Conservation (phyloP, 1,140 invertebrate species). For the Drosophila bocqueti region DNA sequence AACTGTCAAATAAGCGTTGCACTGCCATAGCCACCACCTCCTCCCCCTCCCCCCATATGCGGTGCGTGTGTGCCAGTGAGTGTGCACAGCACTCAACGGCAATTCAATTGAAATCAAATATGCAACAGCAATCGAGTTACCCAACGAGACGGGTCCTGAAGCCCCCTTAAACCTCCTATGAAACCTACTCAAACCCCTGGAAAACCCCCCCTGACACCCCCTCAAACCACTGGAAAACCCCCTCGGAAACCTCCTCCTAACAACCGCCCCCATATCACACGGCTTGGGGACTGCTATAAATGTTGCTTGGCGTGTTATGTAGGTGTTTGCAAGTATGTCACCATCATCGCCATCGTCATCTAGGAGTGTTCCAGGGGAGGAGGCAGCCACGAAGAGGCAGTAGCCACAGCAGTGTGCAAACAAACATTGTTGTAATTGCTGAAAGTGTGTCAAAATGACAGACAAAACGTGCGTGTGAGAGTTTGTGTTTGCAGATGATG, state of each 20-base stretch:
- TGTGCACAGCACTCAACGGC: slow-evolving; percentile 74
- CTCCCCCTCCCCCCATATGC: background rate
- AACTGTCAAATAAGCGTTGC: slow-evolving; percentile 81
- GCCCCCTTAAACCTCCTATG: background rate
- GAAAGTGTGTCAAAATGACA: slow-evolving; percentile 76
- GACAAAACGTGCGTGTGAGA: slow-evolving; percentile 16
- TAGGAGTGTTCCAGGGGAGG: background rate
- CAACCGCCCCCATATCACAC: slow-evolving; percentile 20
- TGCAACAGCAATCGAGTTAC: slow-evolving; percentile 81
- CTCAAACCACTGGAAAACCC: background rate
- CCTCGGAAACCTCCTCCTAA: background rate
- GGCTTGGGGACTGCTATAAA: slow-evolving; percentile 58
- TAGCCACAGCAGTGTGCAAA: slow-evolving; percentile 65
- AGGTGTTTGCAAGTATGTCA: slow-evolving; percentile 64
- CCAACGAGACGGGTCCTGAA: slow-evolving; percentile 51
- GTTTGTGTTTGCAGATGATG: slow-evolving; percentile 30
- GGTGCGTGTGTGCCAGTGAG: slow-evolving; percentile 28
- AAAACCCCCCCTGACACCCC: no score
- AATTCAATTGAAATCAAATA: slow-evolving; percentile 83
- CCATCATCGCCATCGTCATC: slow-evolving; percentile 48
- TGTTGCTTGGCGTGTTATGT: slow-evolving; percentile 65
- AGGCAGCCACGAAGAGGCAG: slow-evolving; percentile 1
- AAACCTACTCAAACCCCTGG: background rate
- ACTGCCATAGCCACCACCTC: slow-evolving; percentile 12
- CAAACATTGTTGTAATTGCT: slow-evolving; percentile 78